phyloP scores from a whole-genome alignment of 2,888 invertebrate genomes.

The Morpho helenor region DNA sequence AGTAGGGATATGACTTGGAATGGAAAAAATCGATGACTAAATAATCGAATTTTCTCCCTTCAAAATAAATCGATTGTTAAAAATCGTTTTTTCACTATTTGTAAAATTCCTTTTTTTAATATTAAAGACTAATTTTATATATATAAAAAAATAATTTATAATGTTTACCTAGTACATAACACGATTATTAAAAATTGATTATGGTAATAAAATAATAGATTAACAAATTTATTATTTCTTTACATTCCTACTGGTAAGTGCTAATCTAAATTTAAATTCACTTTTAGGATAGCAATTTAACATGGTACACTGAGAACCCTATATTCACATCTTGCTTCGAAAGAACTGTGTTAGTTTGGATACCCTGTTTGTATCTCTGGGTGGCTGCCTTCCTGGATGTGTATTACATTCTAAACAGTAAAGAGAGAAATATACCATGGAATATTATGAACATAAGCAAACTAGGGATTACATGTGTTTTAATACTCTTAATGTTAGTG shows the following conservation, averaged over 20 bases:
- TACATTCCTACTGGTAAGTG: neutral
- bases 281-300: slow-evolving; percentile 84
- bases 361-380: slow-evolving; percentile 92
- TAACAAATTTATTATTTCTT: no score
- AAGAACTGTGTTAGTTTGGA: slow-evolving; percentile 93
- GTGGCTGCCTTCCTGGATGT: slow-evolving; percentile 85
- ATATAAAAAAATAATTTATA: no score
- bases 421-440: slow-evolving; percentile 89
- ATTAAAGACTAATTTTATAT: no score
- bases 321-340: slow-evolving; percentile 95
- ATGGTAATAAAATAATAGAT: no score
- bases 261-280: neutral
- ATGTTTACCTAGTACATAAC: no score
- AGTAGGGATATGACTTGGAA: no score
- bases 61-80: no score
- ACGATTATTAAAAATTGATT: no score
- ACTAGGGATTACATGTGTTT: slow-evolving; percentile 80
- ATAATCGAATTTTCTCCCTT: no score
- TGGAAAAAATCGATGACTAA: no score
- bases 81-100: no score
- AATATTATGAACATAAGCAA: slow-evolving; percentile 85
- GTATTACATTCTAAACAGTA: slow-evolving; percentile 87
- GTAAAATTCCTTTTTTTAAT: no score
- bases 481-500: slow-evolving; percentile 83
- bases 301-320: slow-evolving; percentile 91